Conservation (phyloP, 2,113 vertebrate genomes). For the Pelobates fuscus region DNA sequence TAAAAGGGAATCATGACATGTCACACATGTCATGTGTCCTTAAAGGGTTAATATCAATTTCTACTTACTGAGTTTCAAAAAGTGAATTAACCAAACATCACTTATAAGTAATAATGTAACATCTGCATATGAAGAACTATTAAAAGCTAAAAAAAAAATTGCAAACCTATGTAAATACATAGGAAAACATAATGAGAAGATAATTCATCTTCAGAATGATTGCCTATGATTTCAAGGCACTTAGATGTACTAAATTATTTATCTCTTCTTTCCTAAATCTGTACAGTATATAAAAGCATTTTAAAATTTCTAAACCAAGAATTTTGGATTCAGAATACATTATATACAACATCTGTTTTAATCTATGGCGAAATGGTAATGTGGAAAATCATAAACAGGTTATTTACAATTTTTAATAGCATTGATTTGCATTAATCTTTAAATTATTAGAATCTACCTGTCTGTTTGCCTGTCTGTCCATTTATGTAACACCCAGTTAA, state of each 20-base stretch:
- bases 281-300: conserved; percentile 2
- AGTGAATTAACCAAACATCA: not conserved
- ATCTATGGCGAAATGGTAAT: not conserved
- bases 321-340: not conserved
- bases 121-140: not conserved
- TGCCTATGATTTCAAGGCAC: not conserved
- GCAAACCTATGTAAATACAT: conserved; percentile 4
- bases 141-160: not conserved
- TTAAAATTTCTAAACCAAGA: not conserved
- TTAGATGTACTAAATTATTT: conserved; percentile 9
- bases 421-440: not conserved
- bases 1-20: no score
- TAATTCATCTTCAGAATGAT: not conserved
- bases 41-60: not conserved
- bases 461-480: no score
- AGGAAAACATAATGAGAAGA: not conserved
- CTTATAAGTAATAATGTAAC: not conserved
- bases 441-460: not conserved
- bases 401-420: not conserved
- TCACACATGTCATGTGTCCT: no score
- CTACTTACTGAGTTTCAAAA: not conserved
- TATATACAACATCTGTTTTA: conserved; percentile 1
- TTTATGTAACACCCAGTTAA: no score
- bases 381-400: not conserved
- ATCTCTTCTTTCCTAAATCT: not conserved